Evolutionary conservation across 2,797 vertebrate species (phyloP).

Genomic region (Trichosurus vulpecula): DNA sequence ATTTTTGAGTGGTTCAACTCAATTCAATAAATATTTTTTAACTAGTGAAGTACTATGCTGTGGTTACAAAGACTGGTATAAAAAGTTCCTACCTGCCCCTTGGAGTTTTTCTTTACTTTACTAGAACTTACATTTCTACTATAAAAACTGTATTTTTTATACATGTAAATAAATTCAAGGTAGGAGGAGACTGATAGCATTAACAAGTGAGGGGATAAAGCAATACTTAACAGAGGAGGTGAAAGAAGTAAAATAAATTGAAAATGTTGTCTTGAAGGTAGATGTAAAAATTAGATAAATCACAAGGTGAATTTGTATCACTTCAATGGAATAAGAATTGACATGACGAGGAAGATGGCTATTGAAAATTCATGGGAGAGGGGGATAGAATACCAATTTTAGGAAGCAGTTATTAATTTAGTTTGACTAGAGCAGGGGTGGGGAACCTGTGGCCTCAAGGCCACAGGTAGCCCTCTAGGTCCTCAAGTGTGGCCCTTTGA

Average conservation of each 20-base stretch:
- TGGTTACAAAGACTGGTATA: neutral
- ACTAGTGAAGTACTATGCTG: neutral
- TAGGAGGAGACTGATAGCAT: neutral
- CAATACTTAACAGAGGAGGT: neutral
- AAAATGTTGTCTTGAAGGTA: conserved; percentile 9
- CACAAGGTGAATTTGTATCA: conserved; percentile 47
- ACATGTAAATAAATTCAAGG: neutral
- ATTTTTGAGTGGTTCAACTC: neutral
- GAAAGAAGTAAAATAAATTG: neutral
- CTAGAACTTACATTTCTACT: neutral
- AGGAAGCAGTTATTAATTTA: neutral
- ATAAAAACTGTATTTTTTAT: neutral
- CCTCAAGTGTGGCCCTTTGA: too few relatives aligned
- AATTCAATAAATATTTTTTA: neutral
- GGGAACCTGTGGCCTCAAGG: too few relatives aligned
- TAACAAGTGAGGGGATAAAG: neutral
- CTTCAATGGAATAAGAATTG: conserved; percentile 4
- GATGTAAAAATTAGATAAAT: conserved; percentile 32
- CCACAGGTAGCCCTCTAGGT: too few relatives aligned
- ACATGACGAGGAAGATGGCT: conserved; percentile 36
- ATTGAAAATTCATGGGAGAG: neutral
- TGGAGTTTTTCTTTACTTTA: neutral
- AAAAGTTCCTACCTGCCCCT: neutral
- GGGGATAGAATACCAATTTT: neutral
- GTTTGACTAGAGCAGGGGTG: neutral